A percentile compares a stretch with the other conserved stretches of the same genome.
Evolutionary conservation across 1,140 invertebrate genomes (phyloP).

Genomic region (Eupeodes corollae): DNA sequence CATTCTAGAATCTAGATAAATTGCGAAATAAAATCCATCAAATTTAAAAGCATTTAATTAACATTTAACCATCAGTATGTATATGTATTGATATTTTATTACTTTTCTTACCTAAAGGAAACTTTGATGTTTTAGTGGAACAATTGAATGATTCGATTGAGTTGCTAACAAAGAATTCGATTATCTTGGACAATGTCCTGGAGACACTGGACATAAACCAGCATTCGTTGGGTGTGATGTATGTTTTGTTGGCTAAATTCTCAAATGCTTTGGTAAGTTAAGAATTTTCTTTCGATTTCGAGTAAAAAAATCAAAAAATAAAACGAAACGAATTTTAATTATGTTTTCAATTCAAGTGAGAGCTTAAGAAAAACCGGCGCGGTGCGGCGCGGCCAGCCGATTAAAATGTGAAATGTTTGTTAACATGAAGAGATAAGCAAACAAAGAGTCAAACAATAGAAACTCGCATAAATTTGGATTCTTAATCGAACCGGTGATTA

Average conservation of each 20-base stretch:
- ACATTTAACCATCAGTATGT: not conserved
- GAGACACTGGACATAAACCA: slow-evolving; percentile 81
- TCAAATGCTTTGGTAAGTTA: slow-evolving; percentile 41
- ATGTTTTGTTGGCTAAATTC: slow-evolving; percentile 71
- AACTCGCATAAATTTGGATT: too few species aligned
- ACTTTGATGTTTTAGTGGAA: slow-evolving; percentile 68
- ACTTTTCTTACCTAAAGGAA: slow-evolving; percentile 45
- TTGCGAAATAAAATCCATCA: not conserved
- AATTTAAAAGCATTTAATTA: not conserved
- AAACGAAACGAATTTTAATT: not conserved
- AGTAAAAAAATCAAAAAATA: too few species aligned
- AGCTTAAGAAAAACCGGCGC: too few species aligned
- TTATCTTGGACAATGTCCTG: slow-evolving; percentile 77
- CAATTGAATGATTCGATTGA: slow-evolving; percentile 69
- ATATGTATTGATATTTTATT: not conserved
- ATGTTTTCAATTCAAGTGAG: too few species aligned
- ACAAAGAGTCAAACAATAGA: too few species aligned
- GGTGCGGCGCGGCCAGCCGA: too few species aligned
- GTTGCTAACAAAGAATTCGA: slow-evolving; percentile 65
- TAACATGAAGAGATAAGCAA: too few species aligned
- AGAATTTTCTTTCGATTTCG: not conserved
- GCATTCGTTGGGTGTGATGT: slow-evolving; percentile 76
- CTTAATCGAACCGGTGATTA: too few species aligned
- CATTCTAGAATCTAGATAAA: not conserved
- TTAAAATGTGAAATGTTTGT: too few species aligned